Percentiles rank a stretch among this genome's conserved stretches.
These are phyloP conservation scores for Andrena hattorfiana DNA, from an alignment of 2,888 invertebrate species.

Conservation along the genomic window DNA sequence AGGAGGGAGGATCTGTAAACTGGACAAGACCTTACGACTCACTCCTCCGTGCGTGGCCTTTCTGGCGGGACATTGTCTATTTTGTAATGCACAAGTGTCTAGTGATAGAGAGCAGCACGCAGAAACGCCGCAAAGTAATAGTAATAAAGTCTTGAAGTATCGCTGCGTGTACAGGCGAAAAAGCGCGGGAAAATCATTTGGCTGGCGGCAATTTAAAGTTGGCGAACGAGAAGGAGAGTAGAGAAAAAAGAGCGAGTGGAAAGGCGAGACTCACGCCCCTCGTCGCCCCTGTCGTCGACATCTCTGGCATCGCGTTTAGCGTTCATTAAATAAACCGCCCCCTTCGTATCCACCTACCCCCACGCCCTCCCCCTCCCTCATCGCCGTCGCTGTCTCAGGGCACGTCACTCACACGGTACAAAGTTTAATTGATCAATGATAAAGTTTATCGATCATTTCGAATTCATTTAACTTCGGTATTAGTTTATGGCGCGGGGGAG, in stretches of 20 bases:
- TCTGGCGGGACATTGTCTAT: too few species aligned
- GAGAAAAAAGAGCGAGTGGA: slow-evolving; percentile 49
- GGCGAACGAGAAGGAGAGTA: slow-evolving; percentile 30
- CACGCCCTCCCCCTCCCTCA: slow-evolving; percentile 13
- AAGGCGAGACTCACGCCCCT: slow-evolving; percentile 45
- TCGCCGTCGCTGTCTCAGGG: slow-evolving; percentile 61
- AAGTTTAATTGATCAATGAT: slow-evolving; percentile 85
- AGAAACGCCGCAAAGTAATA: too few species aligned
- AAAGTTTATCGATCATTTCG: slow-evolving; percentile 85
- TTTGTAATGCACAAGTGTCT: too few species aligned
- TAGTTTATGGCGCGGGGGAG: slow-evolving; percentile 79
- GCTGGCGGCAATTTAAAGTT: slow-evolving; percentile 63
- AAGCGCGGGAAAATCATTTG: slow-evolving; percentile 24
- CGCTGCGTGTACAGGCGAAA: background rate
- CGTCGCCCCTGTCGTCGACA: slow-evolving; percentile 53
- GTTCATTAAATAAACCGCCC: slow-evolving; percentile 84
- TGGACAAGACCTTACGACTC: too few species aligned
- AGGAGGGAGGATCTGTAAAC: too few species aligned
- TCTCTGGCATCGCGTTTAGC: slow-evolving; percentile 79
- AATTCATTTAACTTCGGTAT: slow-evolving; percentile 85
- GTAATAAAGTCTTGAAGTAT: too few species aligned
- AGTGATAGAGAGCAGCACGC: too few species aligned
- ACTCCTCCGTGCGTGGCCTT: too few species aligned
- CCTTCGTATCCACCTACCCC: slow-evolving; percentile 67
- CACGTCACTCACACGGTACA: slow-evolving; percentile 84